phyloP scores from a whole-genome alignment of 1,140 invertebrate genomes.

The Scaptodrosophila lebanonensis region DNA sequence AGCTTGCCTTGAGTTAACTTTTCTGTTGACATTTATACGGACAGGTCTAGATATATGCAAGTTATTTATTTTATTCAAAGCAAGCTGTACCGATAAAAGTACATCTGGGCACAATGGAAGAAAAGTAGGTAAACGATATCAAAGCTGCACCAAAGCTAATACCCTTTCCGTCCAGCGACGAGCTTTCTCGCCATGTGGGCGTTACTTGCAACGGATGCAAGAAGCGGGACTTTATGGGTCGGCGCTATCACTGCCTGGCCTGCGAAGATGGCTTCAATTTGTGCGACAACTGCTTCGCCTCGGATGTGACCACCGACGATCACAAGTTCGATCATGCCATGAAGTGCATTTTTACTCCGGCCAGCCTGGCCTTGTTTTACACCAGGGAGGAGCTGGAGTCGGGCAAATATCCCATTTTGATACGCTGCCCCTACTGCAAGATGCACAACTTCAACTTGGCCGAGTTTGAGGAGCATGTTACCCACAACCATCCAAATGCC shows the following conservation, averaged over 20 bases:
- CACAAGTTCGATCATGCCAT: slow-evolving; percentile 27
- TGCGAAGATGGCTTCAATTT: slow-evolving; percentile 11
- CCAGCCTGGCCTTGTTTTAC: not conserved
- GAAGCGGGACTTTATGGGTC: slow-evolving; percentile 11
- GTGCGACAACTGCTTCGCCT: slow-evolving; percentile 14
- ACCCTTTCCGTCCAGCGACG: not conserved
- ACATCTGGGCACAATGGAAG: no score
- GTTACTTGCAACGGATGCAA: slow-evolving; percentile 16
- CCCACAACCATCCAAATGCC: slow-evolving; percentile 3
- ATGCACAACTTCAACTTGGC: slow-evolving; percentile 15
- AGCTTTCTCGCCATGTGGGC: slow-evolving; percentile 7
- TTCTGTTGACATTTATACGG: no score
- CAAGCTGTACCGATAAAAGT: no score
- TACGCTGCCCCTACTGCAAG: slow-evolving; percentile 12
- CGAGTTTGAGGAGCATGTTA: slow-evolving; percentile 1
- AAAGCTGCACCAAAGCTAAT: no score
- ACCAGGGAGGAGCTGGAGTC: not conserved
- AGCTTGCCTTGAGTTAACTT: no score
- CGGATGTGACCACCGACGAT: slow-evolving; percentile 18
- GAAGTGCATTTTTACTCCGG: slow-evolving; percentile 14
- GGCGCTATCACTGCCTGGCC: slow-evolving; percentile 17
- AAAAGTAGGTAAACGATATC: no score
- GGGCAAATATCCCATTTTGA: not conserved
- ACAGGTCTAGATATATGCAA: no score
- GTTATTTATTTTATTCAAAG: no score